Evolutionary conservation across 2,888 invertebrate genomes (phyloP), one percentile per base, ranked within the genome.

Genomic region (Pseudoips prasinana): DNA sequence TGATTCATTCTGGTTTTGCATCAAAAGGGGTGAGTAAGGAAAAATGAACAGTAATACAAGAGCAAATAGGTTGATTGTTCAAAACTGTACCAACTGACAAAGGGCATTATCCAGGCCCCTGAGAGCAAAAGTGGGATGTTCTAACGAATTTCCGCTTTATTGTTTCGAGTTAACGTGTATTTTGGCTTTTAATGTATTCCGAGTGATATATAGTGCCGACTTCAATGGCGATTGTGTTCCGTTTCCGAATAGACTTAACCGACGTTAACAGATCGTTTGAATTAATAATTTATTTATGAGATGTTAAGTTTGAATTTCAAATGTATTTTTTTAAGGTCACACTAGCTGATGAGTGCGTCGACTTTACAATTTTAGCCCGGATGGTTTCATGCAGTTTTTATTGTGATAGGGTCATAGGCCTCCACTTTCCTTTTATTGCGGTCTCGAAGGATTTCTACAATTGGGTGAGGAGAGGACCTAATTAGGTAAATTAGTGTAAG

Each of bases 351-450:
- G 75, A 73, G 85, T 80, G 76, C 85, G 82, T 81, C 81, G 85
- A 78, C 85, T 68, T 70, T 72, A 79, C 75, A 78, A 81, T 85
- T 86, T 86, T 86, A 86, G 85, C 76, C 75, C 73, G 85, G 79
- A 81, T 79, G 78, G 80, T 72, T 74, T 84, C 76, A 75, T 85
- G 77, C 74, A 78, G 75, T 85, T 86, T 83, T 87, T 87, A 83
- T 87, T 87, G 83, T 76, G 78, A 74, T 82, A 81, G 83, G 86
- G 82, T 84, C 82, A 82, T 74, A 77, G 68, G 70, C 72, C 74
- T 58, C 54, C 45, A 53, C 64, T 68, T 71, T 75, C 63, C 66
- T 78, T 71, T 79, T 75, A 60, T 74, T 77, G 65, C 60, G 53
- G 52, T 59, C 42, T 29, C 40, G 49, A 58, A 67, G 57, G 62